These are phyloP conservation scores for Condylostylus longicornis DNA, from an alignment of 1,140 invertebrate species.

Conservation along the genomic window DNA sequence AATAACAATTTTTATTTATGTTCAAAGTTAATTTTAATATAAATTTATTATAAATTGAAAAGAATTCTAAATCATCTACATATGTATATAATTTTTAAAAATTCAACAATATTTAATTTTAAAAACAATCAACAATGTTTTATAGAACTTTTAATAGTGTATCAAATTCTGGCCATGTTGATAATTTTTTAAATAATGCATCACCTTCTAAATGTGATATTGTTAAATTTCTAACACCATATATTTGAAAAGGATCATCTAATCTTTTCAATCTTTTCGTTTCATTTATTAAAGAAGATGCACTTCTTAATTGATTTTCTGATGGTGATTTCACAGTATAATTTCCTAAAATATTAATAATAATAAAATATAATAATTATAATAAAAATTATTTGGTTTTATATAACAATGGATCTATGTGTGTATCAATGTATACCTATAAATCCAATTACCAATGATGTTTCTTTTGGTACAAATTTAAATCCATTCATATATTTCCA, in stretches of 20 bases:
- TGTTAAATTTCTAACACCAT: conserved; percentile 10
- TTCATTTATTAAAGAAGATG: conserved; percentile 18
- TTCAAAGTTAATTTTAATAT: too few species aligned
- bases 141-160: conserved; percentile 1
- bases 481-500: conserved; percentile 18
- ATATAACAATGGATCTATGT: not conserved
- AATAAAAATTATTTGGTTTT: conserved; percentile 8
- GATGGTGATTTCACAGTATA: conserved; percentile 12
- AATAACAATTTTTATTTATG: too few species aligned
- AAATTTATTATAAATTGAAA: too few species aligned
- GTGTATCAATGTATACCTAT: conserved; percentile 7
- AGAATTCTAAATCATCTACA: too few species aligned
- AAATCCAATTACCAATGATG: conserved; percentile 16
- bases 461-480: conserved; percentile 8
- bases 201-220: conserved; percentile 3
- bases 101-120: too few species aligned
- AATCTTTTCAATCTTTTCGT: conserved; percentile 15
- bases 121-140: too few species aligned
- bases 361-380: too few species aligned
- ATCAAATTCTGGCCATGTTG: conserved; percentile 12
- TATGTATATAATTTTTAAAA: too few species aligned
- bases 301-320: conserved; percentile 12
- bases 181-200: conserved; percentile 12
- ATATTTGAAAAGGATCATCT: conserved; percentile 11
- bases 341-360: too few species aligned